Evolutionary conservation across 2,888 invertebrate genomes (phyloP), one percentile per base, ranked within the genome.

Genomic region (Ormia ochracea): DNA sequence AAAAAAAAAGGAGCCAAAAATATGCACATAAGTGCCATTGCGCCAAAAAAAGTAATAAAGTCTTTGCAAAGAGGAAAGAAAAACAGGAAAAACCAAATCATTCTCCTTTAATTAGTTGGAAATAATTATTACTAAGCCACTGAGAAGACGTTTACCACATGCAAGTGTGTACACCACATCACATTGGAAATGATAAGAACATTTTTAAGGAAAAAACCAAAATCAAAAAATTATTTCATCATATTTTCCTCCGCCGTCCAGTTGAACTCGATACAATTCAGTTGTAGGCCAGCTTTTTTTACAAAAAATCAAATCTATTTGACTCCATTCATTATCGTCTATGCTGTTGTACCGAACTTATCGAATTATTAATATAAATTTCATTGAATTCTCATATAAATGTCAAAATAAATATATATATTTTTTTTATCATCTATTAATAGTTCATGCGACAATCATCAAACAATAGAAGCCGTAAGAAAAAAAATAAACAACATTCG

Each of bases 331-430:
- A 31, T 31, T 52, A 31, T 31, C 50, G 4, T 26, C 23, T 2
- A 50, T n/a, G 17, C 9, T 17, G 17, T 17, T 17, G 17, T 17
- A n/a, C 14, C 3, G n/a, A 52, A 19, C 12, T 23, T 26, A 26
- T 36, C 12, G 6, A 21, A 36, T 52, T 52, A 43, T 70, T 73
- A 61, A 56, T 38, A 58, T 66, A 73, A 70, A 66, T 76, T 82
- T 78, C 66, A 78, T 74, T 82, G 70, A 82, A 66, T 48, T 43
- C 54, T 28, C 59, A 61, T 76, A 78, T 76, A 78, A 80, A 82
- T 78, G 78, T 80, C 80, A 82, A 82, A 82, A 78, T 78, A 82
- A 82, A 75, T 50, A 52, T 78, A 75, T 78, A n/a, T n/a, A n/a
- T n/a, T n/a, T n/a, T n/a, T n/a, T n/a, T n/a, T n/a, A n/a, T n/a